Base-by-base conservation (phyloP, 2,113 vertebrate species). In the Falco punctatus region DNA sequence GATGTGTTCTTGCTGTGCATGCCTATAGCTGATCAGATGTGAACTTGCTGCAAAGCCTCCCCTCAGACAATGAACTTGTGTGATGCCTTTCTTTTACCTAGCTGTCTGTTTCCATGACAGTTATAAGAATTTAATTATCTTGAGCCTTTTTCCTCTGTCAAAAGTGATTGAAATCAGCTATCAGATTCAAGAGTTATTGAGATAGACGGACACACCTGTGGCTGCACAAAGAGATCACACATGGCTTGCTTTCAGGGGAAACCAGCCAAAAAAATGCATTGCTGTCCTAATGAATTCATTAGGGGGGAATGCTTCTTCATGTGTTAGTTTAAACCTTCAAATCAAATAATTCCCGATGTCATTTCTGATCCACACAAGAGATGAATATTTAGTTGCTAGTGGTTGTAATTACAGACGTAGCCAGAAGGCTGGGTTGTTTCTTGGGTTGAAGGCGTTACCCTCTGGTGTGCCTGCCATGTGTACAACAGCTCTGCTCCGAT, bases 51-150 rank as follows among this genome's bases (percentile, higher is more conserved):
- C 69, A 59, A 30, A 92, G 80, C 65, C 38, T 75, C 44, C 27
- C 26, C 27, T 49, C 65, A 30, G 70, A 51, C 72, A 38, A 3
- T 1, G 59, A 62, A 33, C 77, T n/a, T 20, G 77, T 20, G 10
- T 1, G 26, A 12, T 65, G 72, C 51, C 17, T 55, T 54, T 59
- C 70, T 91, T 32, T 6, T 35, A 64, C 93, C 26, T 21, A 59
- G 57, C 89, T 94, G 33, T 32, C 90, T 61, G 42, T 84, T 92
- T 52, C 87, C 33, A 3, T 67, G 93, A 67, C n/a, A 28, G 52
- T 96, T 89, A 75, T 57, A 55, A 86, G 55, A 78, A 22, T 82
- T 96, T 85, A 62, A 91, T 96, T 87, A 89, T 40, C 73, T 44
- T 2, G 20, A 96, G 86, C 86, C 65, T 84, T 77, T 84, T 85